Evolutionary conservation across 2,113 vertebrate species (phyloP), one percentile per base, ranked within the genome.

Genomic region (Cacatua alba): DNA sequence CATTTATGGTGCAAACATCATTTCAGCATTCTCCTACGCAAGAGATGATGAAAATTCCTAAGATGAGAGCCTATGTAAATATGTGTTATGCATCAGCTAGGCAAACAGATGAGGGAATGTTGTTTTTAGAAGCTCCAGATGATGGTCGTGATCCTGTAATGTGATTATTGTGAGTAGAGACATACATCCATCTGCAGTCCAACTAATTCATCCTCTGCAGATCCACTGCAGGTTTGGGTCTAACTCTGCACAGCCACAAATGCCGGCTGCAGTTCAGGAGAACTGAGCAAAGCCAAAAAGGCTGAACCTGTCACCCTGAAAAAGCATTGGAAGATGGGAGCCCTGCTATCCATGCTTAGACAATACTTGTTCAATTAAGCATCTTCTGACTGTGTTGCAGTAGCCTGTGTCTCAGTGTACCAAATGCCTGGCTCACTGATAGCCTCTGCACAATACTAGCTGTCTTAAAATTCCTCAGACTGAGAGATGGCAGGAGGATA

Each of bases 321-420:
- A 26, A 68, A 26, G 29, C 57, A n/a, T 24, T 1, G 13, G n/a
- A 41, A 72, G 48, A 62, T 63, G 69, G 28, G 48, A 80, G 43
- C 26, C 37, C 14, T 94, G 59, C 46, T 72, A 92, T 87, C 76
- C 71, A n/a, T 70, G 43, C 90, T 88, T 81, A 97, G 92, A 95
- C 77, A 92, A 84, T 87, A 83, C 69, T 82, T 94, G 74, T 82
- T 94, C 67, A 95, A 70, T 95, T 91, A 80, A 75, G 89, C 93
- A 89, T 97, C 91, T 96, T 97, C 94, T 96, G 96, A 91, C 95
- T 97, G 93, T 35, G 12, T 97, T 81, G 60, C 91, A 85, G 89
- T 91, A 95, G 91, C 90, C 94, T 86, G 81, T 86, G 87, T 97
- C 78, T 88, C 90, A 93, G 79, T 62, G 91, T 87, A 80, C 83